Base-by-base conservation (phyloP, 1,140 invertebrate genomes). In the Anastrepha obliqua region DNA sequence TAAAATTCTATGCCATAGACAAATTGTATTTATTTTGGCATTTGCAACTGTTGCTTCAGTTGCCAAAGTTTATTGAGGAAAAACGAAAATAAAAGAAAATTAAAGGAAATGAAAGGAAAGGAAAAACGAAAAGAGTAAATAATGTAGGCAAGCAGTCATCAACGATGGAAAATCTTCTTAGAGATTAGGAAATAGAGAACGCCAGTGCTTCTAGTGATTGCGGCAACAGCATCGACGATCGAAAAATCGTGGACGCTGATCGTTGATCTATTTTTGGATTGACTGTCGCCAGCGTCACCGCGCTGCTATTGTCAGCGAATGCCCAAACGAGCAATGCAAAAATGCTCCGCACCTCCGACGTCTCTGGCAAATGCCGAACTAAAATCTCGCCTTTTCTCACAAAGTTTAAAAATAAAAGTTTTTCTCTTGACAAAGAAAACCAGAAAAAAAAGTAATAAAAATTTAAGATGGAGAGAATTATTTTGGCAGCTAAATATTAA, bases 191-290 rank as follows among this genome's bases (percentile, higher is more conserved):
- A 11, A 81, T 29, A 55, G 42, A 70, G 20, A 3, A 20, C 6
- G 3, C 9, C 5, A 11, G 3, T 13, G 67, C 0, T 51, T 0
- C 47, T 29, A 81, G 20, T 29, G 39, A 74, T 15, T 15, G 42
- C 17, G 67, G 42, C 67, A 44, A 47, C 3, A 81, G 74, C 44
- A 81, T 20, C 39, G 9, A 15, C 9, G 15, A 15, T 11, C 51
- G 51, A 55, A 20, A 51, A 81, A 55, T 81, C 17, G 47, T 47
- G n/a, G 15, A 29, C 74, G 42, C 74, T 20, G 47, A n/a, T 55
- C 74, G 74, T 81, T 58, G 47, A 81, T 20, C 74, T 81, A 81
- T 81, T 81, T 81, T 81, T 55, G 74, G 47, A 81, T 81, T 81
- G 74, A 81, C 74, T 81, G 74, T 81, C 74, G 74, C 74, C 74